Conservation (phyloP, 2,113 vertebrate genomes). For the Sigmodon hispidus region DNA sequence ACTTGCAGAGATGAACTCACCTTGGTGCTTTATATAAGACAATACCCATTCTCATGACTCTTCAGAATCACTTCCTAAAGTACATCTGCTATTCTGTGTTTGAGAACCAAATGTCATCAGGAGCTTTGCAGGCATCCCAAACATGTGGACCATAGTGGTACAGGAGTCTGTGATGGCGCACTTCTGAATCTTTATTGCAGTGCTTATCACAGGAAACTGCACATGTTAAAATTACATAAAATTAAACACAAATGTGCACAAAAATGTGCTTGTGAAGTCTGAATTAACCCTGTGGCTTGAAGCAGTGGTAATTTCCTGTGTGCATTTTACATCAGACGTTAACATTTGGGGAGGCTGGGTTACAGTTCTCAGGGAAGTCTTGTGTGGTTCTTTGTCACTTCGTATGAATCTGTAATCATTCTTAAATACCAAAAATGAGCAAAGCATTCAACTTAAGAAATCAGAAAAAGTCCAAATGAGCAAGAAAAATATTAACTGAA, state of each 20-base stretch:
- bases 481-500: background rate
- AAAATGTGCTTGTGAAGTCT: background rate
- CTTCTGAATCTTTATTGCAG: background rate
- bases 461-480: background rate
- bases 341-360: background rate
- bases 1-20: background rate
- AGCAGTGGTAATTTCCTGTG: background rate
- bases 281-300: background rate
- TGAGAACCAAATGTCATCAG: background rate
- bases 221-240: background rate
- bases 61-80: background rate
- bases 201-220: background rate
- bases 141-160: background rate
- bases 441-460: background rate
- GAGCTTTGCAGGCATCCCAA: background rate
- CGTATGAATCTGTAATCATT: background rate
- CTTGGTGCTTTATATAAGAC: background rate
- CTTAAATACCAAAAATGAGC: slow-evolving; percentile 12
- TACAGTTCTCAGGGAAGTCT: background rate
- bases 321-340: background rate
- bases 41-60: background rate
- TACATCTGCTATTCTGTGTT: background rate
- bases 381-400: background rate
- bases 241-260: background rate
- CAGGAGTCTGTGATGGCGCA: background rate